Conservation (phyloP, 1,140 invertebrate species). For the Platyura marginata region DNA sequence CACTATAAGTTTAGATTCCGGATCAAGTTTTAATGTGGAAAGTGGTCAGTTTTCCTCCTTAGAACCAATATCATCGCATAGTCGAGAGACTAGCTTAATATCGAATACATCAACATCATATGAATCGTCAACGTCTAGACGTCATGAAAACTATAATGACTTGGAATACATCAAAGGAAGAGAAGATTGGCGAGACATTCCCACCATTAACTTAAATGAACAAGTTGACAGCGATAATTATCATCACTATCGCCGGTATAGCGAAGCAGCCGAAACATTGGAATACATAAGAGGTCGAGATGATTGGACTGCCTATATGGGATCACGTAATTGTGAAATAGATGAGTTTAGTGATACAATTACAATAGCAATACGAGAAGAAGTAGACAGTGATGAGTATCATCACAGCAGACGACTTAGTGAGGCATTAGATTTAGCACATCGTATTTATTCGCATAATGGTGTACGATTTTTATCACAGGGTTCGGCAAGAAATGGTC, state of each 20-base stretch:
- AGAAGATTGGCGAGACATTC: background rate
- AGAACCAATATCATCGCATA: background rate
- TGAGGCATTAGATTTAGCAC: no score
- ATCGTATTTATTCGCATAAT: no score
- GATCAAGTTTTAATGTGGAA: conserved; percentile 1
- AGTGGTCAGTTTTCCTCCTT: background rate
- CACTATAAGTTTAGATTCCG: background rate
- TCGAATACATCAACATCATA: background rate
- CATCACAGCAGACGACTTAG: background rate
- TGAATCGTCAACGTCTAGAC: background rate
- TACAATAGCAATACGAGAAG: background rate
- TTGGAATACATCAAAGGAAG: background rate
- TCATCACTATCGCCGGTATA: background rate
- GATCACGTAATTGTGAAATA: background rate
- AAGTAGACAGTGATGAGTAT: conserved; percentile 2
- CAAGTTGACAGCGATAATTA: background rate
- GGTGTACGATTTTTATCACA: no score
- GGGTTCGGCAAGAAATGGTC: no score
- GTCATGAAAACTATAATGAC: no score
- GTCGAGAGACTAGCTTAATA: background rate
- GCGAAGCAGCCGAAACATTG: background rate
- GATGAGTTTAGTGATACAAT: background rate
- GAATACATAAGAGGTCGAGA: background rate
- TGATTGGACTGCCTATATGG: background rate
- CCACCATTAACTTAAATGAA: background rate